Base-by-base conservation (phyloP, 2,113 vertebrate species). In the Myrmophylax atrothorax region DNA sequence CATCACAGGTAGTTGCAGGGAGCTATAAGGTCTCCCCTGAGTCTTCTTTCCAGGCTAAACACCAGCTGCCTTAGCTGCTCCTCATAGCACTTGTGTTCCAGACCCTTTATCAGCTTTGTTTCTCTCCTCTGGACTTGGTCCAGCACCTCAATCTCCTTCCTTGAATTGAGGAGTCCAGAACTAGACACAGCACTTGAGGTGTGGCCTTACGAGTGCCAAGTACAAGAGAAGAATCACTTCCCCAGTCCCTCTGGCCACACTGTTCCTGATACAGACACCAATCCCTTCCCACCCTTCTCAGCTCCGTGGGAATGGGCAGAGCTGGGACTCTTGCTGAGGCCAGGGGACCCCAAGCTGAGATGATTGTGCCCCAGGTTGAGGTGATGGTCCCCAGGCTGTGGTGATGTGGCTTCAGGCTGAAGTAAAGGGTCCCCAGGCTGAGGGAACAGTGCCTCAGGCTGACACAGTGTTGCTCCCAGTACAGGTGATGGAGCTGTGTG, bases 21-120 rank as follows among this genome's bases (percentile, higher is more conserved):
- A 20, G n/a, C 1, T 0, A 10, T 29, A 23, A 38, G 23, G n/a
- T 47, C 13, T 46, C 13, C 6, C 5, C 7, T 2, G 16, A 68
- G 10, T 6, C 29, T 53, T 2, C 44, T 74, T 12, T 46, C 24
- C 28, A 53, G 46, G 29, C 24, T 38, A 29, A 60, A 68, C 24
- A 60, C 10, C 16, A 75, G 16, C 7, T 89, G 10, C 60, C n/a
- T 68, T 62, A 40, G n/a, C 62, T 60, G 14, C 59, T 53, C 19
- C 13, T n/a, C 33, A 20, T 14, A 52, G 14, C 9, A 31, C 16
- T 15, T n/a, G n/a, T 20, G 28, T 38, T 75, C 16, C 19, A 60
- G 69, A 25, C 29, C 13, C 37, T 60, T 68, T 38, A 60, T 5
- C 13, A 68, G 69, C 23, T 60, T 82, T 1, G 12, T 37, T 60